phyloP scores from a whole-genome alignment of 2,797 vertebrate genomes.

The Squalus acanthias region DNA sequence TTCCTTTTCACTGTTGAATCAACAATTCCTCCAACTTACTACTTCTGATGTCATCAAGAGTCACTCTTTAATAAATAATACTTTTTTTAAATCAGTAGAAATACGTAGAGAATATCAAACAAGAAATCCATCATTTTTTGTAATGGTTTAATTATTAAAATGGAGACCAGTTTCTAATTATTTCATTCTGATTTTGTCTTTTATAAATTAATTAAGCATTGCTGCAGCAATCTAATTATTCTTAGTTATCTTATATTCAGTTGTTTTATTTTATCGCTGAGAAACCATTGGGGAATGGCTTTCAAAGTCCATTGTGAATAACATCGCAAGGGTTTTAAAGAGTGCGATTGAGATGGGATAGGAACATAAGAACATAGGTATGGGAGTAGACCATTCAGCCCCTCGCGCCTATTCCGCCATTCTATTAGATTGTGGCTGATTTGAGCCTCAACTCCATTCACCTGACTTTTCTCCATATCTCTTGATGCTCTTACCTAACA shows the following conservation, averaged over 20 bases:
- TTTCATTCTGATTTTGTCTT: not conserved
- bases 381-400: not conserved
- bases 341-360: not conserved
- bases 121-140: not conserved
- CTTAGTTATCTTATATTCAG: not conserved
- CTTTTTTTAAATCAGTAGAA: too few species aligned
- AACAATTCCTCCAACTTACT: too few species aligned
- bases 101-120: not conserved
- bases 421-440: too few species aligned
- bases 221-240: not conserved
- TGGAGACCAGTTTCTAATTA: not conserved
- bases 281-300: not conserved
- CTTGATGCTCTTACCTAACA: too few species aligned
- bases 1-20: too few species aligned
- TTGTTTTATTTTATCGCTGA: not conserved
- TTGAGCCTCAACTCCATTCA: too few species aligned
- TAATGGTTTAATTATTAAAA: not conserved
- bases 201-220: not conserved
- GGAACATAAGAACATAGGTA: not conserved
- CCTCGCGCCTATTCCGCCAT: too few species aligned
- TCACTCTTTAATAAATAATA: too few species aligned
- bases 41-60: too few species aligned
- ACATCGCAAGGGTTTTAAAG: not conserved
- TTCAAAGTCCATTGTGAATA: not conserved
- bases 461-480: too few species aligned